phyloP scores from a whole-genome alignment of 2,888 invertebrate genomes.

The Rhingia campestris region DNA sequence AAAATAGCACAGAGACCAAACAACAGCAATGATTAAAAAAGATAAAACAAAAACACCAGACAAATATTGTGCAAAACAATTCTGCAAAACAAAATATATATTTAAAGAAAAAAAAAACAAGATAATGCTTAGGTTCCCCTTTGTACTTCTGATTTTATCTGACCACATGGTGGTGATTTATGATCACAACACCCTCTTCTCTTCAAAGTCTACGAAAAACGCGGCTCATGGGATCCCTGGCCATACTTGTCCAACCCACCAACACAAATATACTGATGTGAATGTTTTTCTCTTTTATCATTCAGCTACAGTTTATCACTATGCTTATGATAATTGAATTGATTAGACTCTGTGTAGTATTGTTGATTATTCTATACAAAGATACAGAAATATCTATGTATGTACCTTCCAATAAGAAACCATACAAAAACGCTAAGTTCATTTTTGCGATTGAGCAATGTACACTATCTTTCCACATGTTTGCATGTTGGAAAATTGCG shows the following conservation, averaged over 20 bases:
- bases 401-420: slow-evolving; percentile 10
- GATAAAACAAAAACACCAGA: slow-evolving; percentile 1
- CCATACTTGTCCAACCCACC: background rate
- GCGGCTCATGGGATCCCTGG: background rate
- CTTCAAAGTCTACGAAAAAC: background rate
- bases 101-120: slow-evolving; percentile 7
- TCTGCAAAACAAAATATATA: background rate
- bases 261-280: background rate
- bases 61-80: slow-evolving; percentile 12
- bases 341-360: slow-evolving; percentile 23
- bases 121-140: no score
- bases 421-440: slow-evolving; percentile 7
- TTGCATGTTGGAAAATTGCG: no score
- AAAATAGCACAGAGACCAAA: slow-evolving; percentile 4
- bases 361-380: slow-evolving; percentile 10
- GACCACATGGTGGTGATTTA: background rate
- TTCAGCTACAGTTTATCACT: slow-evolving; percentile 13
- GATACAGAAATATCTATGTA: slow-evolving; percentile 2
- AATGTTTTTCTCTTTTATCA: slow-evolving; percentile 17
- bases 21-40: slow-evolving; percentile 1
- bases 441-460: background rate
- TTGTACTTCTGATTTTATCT: background rate
- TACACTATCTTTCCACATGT: background rate
- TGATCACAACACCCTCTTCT: slow-evolving; percentile 23
- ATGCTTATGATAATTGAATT: slow-evolving; percentile 40